Conservation (phyloP, 2,888 invertebrate genomes). For the Hyposoter didymator region DNA sequence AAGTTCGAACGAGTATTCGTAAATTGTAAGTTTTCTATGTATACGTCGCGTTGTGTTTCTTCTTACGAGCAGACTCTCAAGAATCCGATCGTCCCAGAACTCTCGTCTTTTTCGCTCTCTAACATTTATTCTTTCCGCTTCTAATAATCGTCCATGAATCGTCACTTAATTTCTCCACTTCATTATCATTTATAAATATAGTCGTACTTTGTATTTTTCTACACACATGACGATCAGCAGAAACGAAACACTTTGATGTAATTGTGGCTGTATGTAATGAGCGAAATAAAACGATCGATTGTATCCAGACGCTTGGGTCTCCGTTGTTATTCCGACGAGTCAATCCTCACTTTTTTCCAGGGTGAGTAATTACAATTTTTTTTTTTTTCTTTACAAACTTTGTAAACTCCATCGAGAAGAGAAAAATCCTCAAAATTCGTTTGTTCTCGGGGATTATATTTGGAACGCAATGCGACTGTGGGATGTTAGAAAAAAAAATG, state of each 20-base stretch:
- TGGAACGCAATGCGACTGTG: no score
- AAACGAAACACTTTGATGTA: slow-evolving; percentile 7
- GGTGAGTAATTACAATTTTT: not conserved
- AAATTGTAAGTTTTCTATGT: slow-evolving; percentile 42
- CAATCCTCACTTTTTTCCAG: not conserved
- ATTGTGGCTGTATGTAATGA: slow-evolving; percentile 54
- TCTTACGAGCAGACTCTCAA: slow-evolving; percentile 11
- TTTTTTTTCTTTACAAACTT: not conserved
- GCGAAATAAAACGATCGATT: slow-evolving; percentile 52
- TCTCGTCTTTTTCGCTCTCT: slow-evolving; percentile 16
- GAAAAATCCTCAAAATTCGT: not conserved
- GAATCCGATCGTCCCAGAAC: slow-evolving; percentile 22
- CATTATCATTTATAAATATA: slow-evolving; percentile 2
- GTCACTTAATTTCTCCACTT: slow-evolving; percentile 16
- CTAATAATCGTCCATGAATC: slow-evolving; percentile 21
- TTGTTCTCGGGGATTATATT: no score
- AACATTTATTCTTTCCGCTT: slow-evolving; percentile 25
- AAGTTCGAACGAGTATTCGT: slow-evolving; percentile 48
- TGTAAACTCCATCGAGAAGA: not conserved
- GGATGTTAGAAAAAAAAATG: no score
- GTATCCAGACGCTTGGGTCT: not conserved
- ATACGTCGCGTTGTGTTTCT: not conserved
- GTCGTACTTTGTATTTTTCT: slow-evolving; percentile 54
- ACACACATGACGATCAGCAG: slow-evolving; percentile 25
- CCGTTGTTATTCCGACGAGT: not conserved